Conservation (phyloP, 2,888 invertebrate genomes). For the Standfussiana lucernea region DNA sequence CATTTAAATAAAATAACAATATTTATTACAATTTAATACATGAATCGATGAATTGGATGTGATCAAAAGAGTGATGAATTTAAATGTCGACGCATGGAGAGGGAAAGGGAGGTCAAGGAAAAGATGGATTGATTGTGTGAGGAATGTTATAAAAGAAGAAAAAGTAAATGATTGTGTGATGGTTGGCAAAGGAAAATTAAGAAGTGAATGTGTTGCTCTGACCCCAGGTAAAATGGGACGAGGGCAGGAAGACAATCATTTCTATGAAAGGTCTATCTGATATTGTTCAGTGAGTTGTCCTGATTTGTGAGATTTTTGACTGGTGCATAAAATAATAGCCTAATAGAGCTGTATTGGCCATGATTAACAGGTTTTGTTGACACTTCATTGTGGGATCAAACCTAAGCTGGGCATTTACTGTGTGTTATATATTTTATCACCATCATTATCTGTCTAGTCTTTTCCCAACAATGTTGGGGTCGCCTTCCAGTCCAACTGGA, state of each 20-base stretch:
- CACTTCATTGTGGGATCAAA: background rate
- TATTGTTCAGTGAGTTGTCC: background rate
- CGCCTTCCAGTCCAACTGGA: no score
- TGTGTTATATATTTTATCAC: background rate
- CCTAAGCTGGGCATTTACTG: background rate
- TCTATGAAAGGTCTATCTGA: background rate
- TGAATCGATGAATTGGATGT: background rate
- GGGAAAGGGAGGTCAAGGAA: background rate
- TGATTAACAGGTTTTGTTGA: background rate
- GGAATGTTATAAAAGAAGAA: background rate
- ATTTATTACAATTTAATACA: constrained; percentile 26
- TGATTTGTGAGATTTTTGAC: background rate
- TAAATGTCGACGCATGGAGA: background rate
- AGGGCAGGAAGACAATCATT: background rate
- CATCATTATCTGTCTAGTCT: no score
- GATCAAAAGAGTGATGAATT: background rate
- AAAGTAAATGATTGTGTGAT: background rate
- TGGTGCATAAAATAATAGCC: background rate
- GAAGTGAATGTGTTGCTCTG: background rate
- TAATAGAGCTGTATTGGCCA: background rate
- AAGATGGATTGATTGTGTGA: background rate
- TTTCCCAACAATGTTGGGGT: no score
- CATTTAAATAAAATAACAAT: constrained; percentile 4
- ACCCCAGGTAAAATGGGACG: background rate
- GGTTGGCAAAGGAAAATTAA: background rate